Evolutionary conservation across 2,113 vertebrate genomes (phyloP).

Genomic region (Amphiprion ocellaris): DNA sequence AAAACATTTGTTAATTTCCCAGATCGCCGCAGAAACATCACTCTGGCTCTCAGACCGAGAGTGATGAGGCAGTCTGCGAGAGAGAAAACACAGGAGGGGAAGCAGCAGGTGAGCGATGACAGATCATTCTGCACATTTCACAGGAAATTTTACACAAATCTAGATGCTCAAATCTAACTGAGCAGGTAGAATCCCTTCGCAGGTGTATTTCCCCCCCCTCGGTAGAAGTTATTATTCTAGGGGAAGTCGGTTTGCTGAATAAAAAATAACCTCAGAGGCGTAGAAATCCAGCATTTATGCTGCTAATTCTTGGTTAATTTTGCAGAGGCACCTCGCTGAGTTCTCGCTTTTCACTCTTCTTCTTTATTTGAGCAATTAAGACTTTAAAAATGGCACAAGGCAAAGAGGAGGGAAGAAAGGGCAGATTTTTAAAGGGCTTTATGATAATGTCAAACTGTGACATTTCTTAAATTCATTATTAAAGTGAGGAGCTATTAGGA

Average conservation of each 20-base stretch:
- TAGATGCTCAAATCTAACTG: slow-evolving; percentile 1
- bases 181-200: slow-evolving; percentile 62
- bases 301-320: no score
- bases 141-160: slow-evolving; percentile 77
- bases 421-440: slow-evolving; percentile 5
- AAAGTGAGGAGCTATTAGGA: background rate
- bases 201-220: slow-evolving; percentile 55
- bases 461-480: slow-evolving; percentile 27
- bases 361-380: background rate
- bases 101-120: slow-evolving; percentile 59
- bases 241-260: background rate
- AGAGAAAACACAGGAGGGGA: slow-evolving; percentile 6
- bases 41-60: slow-evolving; percentile 58
- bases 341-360: background rate
- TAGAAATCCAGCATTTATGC: no score
- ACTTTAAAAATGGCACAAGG: background rate
- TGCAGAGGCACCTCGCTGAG: no score
- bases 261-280: background rate
- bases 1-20: slow-evolving; percentile 74
- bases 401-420: background rate
- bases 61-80: slow-evolving; percentile 44
- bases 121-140: slow-evolving; percentile 53
- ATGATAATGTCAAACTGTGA: slow-evolving; percentile 30
- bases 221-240: background rate
- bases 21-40: slow-evolving; percentile 53